Conservation (phyloP, 2,797 vertebrate genomes). For the Eptatretus atami region DNA sequence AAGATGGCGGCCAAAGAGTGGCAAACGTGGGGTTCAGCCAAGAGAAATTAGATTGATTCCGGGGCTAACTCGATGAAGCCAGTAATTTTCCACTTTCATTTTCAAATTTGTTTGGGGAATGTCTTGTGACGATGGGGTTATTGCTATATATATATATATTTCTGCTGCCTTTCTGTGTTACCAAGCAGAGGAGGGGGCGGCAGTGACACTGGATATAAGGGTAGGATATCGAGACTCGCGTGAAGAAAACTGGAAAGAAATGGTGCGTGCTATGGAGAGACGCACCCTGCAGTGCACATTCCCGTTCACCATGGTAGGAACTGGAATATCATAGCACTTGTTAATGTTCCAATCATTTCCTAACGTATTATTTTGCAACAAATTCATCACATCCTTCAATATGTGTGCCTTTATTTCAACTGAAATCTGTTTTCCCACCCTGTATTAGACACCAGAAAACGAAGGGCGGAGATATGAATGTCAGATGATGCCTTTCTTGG, state of each 20-base stretch:
- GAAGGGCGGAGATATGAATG: slow-evolving; percentile 67
- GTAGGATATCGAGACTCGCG: slow-evolving; percentile 49
- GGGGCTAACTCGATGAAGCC: too few species aligned
- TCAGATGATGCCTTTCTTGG: slow-evolving; percentile 65
- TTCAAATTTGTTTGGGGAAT: too few species aligned
- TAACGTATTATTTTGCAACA: too few species aligned
- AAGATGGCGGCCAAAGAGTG: too few species aligned
- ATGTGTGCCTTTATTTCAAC: too few species aligned
- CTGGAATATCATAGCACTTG: not conserved
- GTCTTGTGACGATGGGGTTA: too few species aligned
- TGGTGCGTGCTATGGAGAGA: slow-evolving; percentile 45
- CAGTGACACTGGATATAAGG: slow-evolving; percentile 42
- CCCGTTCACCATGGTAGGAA: slow-evolving; percentile 27
- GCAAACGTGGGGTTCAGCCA: too few species aligned
- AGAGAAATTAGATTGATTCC: too few species aligned
- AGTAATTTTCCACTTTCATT: too few species aligned
- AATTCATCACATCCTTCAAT: too few species aligned
- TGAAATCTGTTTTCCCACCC: rapidly evolving
- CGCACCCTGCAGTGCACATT: slow-evolving; percentile 61
- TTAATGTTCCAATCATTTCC: too few species aligned
- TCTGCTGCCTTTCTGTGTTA: slow-evolving; percentile 7
- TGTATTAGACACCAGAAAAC: slow-evolving; percentile 27
- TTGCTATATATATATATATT: too few species aligned
- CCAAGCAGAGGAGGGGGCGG: slow-evolving; percentile 34
- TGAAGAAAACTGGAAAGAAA: slow-evolving; percentile 41